A percentile compares a stretch with the other conserved stretches of the same genome.
phyloP scores from a whole-genome alignment of 92 coral and sea anemone genomes.

The Porites divaricata region DNA sequence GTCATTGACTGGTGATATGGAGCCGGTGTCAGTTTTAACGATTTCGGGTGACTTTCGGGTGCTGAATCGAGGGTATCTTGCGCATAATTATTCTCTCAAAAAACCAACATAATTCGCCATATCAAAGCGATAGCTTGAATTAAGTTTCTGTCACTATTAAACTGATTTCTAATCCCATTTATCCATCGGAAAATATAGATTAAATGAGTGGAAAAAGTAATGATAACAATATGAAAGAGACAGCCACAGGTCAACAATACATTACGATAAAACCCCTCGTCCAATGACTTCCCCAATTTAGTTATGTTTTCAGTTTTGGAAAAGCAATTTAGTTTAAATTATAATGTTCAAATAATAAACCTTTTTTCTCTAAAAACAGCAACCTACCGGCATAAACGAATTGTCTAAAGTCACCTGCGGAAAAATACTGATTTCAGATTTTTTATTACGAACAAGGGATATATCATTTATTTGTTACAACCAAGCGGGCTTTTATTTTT shows the following conservation, averaged over 20 bases:
- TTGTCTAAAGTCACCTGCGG: neutral
- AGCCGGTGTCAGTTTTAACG: neutral
- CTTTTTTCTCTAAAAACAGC: neutral
- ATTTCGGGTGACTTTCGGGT: neutral
- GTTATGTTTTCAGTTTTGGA: neutral
- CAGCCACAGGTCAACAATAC: neutral
- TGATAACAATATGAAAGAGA: neutral
- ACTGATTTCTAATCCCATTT: neutral
- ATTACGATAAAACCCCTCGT: neutral
- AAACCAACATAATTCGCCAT: neutral
- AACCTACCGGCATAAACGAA: neutral
- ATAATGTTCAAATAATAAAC: no score
- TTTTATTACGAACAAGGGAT: neutral
- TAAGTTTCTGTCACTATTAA: neutral
- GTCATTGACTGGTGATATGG: neutral
- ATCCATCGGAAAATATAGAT: neutral
- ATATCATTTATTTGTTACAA: neutral
- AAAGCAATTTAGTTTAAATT: no score
- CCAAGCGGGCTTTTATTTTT: neutral
- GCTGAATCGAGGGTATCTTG: neutral
- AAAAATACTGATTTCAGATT: neutral
- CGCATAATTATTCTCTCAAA: neutral
- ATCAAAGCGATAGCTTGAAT: neutral
- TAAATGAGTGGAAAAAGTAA: neutral
- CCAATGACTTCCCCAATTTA: neutral